Evolutionary conservation across 92 coral and sea anemone genomes (phyloP), one percentile per base, ranked within the genome.

Genomic region (Palythoa caribaeorum): DNA sequence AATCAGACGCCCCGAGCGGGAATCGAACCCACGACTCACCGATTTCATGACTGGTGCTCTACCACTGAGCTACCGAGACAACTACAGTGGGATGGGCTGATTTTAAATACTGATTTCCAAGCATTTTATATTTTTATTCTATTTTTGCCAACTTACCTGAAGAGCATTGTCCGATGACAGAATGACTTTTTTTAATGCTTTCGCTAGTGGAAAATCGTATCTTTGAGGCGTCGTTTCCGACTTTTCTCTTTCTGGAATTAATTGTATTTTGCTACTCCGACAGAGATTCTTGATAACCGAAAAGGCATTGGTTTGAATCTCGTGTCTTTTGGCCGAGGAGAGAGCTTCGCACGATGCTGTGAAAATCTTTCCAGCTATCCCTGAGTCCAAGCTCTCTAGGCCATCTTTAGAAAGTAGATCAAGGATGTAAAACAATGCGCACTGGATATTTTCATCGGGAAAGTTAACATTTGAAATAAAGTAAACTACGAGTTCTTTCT

Each of bases 121-220:
- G 28, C 28, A 28, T 28, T 28, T 28, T 44, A 0, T 44, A 44
- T 44, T 44, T 8, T 1, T 4, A 44, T 44, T 44, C 6, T 44
- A 44, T 2, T 44, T 7, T 1, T 53, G 76, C 79, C 11, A 62
- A 0, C 14, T 72, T 84, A 81, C 86, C 86, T 95, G 96, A 39
- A 96, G 79, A 13, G 90, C 91, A 16, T 88, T 92, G 3, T 86
- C 93, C 51, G 92, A 80, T 3, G 95, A 91, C 68, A 97, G 52
- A 76, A 95, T 83, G n/a, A 94, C 89, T 83, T 95, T 97, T 88
- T 94, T 97, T 85, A 97, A 80, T 16, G 95, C 92, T 9, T 92
- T 93, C 9, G 90, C 66, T 6, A 92, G 84, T 66, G 87, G 78
- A n/a, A 55, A 55, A 62, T 15, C 73, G 35, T 51, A 73, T 72